These are phyloP conservation scores for Colostygia pectinataria DNA, from an alignment of 2,888 invertebrate genomes.

Conservation along the genomic window DNA sequence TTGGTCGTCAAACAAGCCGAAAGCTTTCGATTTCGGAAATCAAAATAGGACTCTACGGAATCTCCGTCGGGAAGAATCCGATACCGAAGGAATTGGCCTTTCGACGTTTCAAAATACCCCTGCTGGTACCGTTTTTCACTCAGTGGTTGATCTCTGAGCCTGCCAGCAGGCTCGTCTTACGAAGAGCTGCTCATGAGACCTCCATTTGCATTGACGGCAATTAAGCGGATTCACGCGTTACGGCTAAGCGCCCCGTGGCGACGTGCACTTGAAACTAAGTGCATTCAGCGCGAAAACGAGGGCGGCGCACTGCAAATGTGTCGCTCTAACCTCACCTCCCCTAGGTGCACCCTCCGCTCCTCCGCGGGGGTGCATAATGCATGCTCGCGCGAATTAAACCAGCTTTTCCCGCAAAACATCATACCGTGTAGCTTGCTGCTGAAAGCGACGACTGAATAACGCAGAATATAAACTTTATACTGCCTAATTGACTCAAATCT, in stretches of 20 bases:
- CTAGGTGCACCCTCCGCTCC: background rate
- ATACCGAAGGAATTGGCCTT: no score
- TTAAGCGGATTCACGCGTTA: constrained; percentile 34
- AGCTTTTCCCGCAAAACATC: constrained; percentile 14
- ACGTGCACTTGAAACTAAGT: constrained; percentile 41
- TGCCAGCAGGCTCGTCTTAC: background rate
- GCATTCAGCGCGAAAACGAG: constrained; percentile 42
- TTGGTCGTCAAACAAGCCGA: no score
- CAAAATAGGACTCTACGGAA: no score
- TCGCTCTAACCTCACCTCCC: constrained; percentile 29
- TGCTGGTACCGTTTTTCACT: no score
- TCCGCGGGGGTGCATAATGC: constrained; percentile 35
- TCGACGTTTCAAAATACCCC: no score
- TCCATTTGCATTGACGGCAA: constrained; percentile 29
- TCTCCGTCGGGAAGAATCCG: no score
- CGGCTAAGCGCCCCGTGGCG: constrained; percentile 37
- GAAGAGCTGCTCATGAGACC: constrained; percentile 1
- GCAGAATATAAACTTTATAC: no score
- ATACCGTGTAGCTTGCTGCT: constrained; percentile 7
- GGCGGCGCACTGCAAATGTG: constrained; percentile 45
- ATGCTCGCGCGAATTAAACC: constrained; percentile 38
- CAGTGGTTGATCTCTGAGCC: no score
- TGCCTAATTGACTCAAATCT: no score
- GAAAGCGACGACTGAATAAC: no score
- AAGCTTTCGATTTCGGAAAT: no score